A percentile compares a stretch with the other conserved stretches of the same genome.
Evolutionary conservation across 2,888 invertebrate species (phyloP).

Genomic region (Cheilosia scutellata): DNA sequence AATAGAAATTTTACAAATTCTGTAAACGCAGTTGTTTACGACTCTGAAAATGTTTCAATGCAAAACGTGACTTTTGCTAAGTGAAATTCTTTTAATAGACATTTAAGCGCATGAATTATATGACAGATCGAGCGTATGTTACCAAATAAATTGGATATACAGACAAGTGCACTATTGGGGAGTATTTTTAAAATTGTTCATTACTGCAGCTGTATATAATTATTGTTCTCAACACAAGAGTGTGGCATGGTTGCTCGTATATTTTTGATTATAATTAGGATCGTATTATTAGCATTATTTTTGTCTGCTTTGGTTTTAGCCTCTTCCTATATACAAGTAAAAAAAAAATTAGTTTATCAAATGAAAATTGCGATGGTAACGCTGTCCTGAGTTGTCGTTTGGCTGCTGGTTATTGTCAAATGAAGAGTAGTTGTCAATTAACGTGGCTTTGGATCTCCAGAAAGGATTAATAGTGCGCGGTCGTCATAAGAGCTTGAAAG

Average conservation of each 20-base stretch:
- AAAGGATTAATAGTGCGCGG: no score
- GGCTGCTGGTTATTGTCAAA: no score
- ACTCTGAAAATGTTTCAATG: not conserved
- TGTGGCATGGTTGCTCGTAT: not conserved
- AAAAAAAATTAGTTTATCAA: no score
- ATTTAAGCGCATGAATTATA: conserved; percentile 39
- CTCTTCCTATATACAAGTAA: no score
- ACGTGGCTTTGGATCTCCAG: no score
- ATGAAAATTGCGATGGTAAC: no score
- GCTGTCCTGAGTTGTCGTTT: no score
- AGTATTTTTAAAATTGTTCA: conserved; percentile 10
- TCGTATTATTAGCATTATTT: not conserved
- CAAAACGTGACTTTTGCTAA: conserved; percentile 58
- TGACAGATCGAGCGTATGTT: conserved; percentile 48
- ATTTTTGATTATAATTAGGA: not conserved
- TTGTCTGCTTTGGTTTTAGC: no score
- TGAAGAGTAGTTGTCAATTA: no score
- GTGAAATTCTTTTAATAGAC: conserved; percentile 13
- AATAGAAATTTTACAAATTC: conserved; percentile 10
- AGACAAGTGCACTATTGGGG: not conserved
- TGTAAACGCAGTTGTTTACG: conserved; percentile 7
- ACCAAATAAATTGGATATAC: conserved; percentile 12
- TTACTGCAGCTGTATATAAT: conserved; percentile 5
- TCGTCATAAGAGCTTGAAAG: no score
- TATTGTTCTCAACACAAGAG: not conserved